Evolutionary conservation across 1,140 invertebrate genomes (phyloP).

Genomic region (Venturia canescens): DNA sequence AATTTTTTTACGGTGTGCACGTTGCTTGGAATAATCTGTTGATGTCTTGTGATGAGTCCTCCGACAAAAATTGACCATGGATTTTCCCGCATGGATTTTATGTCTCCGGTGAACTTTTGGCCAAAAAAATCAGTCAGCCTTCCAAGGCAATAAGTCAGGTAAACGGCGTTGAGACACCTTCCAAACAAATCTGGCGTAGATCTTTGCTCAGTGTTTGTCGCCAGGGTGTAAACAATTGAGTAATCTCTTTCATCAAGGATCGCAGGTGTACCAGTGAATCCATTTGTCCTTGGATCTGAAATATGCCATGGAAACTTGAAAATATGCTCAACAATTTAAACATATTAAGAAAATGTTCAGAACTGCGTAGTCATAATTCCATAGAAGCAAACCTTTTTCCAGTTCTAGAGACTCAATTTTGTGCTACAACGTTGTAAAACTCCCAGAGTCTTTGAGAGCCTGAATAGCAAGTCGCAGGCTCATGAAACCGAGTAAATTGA

Average conservation of each 20-base stretch:
- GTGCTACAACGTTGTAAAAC: slow-evolving; percentile 73
- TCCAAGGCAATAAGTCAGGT: slow-evolving; percentile 83
- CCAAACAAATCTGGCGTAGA: slow-evolving; percentile 86
- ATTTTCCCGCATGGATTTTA: slow-evolving; percentile 53
- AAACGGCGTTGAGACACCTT: slow-evolving; percentile 82
- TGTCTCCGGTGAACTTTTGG: slow-evolving; percentile 56
- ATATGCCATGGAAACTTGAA: slow-evolving; percentile 6
- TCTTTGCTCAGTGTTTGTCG: slow-evolving; percentile 84
- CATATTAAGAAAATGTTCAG: slow-evolving; percentile 35
- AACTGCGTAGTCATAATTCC: not conserved
- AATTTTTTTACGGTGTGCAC: slow-evolving; percentile 57
- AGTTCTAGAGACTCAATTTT: slow-evolving; percentile 72
- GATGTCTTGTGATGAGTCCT: slow-evolving; percentile 83
- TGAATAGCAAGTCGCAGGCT: slow-evolving; percentile 81
- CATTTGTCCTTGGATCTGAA: slow-evolving; percentile 64
- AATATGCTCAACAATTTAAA: not conserved
- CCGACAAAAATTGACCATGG: slow-evolving; percentile 72
- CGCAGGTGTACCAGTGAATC: slow-evolving; percentile 68
- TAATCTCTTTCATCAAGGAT: slow-evolving; percentile 76
- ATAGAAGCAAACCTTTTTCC: slow-evolving; percentile 60
- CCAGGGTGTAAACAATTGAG: slow-evolving; percentile 83
- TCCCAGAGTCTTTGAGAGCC: slow-evolving; percentile 76
- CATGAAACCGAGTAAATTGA: slow-evolving; percentile 81
- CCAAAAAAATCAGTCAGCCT: slow-evolving; percentile 79
- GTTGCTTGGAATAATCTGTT: slow-evolving; percentile 88